A percentile compares a stretch with the other conserved stretches of the same genome.
These are phyloP conservation scores for Bombus haemorrhoidalis DNA, from an alignment of 1,140 invertebrate genomes.

Conservation along the genomic window DNA sequence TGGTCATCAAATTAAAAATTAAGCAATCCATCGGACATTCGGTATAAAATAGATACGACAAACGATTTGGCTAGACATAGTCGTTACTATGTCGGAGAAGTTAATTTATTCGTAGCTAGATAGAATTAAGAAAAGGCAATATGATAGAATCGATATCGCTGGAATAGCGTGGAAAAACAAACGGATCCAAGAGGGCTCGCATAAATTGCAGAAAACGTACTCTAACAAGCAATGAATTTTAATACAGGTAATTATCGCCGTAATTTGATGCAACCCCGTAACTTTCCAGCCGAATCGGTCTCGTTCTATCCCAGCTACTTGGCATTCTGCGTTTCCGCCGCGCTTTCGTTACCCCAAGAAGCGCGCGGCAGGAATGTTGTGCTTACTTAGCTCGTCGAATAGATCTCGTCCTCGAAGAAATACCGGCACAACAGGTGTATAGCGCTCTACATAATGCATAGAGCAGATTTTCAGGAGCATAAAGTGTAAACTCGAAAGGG, in stretches of 20 bases:
- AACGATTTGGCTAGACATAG: not conserved
- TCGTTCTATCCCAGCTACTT: conserved; percentile 41
- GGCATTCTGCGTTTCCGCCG: conserved; percentile 50
- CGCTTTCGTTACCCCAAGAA: conserved; percentile 53
- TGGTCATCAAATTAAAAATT: too few species aligned
- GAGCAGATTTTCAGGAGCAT: conserved; percentile 35
- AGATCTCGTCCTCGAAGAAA: conserved; percentile 47
- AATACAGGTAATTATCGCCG: conserved; percentile 49
- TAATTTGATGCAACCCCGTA: conserved; percentile 36
- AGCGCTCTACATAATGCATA: conserved; percentile 48
- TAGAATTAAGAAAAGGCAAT: not conserved
- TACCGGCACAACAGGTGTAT: conserved; percentile 52
- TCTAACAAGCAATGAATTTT: conserved; percentile 48
- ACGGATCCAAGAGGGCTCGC: not conserved
- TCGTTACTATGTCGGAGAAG: not conserved
- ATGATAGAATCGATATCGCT: not conserved
- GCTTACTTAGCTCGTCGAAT: conserved; percentile 51
- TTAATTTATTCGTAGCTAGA: not conserved
- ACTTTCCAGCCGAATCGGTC: conserved; percentile 48
- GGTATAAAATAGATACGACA: not conserved
- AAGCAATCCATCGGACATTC: too few species aligned
- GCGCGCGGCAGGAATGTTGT: conserved; percentile 45
- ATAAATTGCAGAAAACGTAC: conserved; percentile 34
- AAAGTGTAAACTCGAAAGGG: conserved; percentile 23
- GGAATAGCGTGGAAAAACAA: conserved; percentile 16